Conservation (phyloP, 2,113 vertebrate species). For the Pseudorhombus dupliciocellatus region DNA sequence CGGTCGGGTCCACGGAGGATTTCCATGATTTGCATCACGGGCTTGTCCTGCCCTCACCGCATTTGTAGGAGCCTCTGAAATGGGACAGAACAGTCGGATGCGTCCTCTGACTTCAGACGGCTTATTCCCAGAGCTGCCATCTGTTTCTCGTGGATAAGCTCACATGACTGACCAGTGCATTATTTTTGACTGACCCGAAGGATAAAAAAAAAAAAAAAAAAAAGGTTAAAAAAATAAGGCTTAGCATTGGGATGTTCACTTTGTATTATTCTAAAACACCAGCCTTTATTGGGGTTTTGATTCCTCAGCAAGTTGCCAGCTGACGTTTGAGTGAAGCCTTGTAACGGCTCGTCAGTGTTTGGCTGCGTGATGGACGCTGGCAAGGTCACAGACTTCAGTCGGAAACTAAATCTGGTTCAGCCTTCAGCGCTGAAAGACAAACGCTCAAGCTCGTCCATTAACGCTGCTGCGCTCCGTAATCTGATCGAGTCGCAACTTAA, state of each 20-base stretch:
- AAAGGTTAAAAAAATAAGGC: no score
- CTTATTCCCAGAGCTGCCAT: no score
- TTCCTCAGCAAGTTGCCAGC: constrained; percentile 5
- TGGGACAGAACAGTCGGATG: no score
- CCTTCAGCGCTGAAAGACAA: constrained; percentile 35
- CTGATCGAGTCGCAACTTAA: constrained; percentile 69
- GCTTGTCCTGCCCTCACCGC: no score
- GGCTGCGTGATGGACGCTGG: constrained; percentile 30
- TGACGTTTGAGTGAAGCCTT: constrained; percentile 44
- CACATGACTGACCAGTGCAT: no score
- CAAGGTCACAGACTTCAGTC: constrained; percentile 59
- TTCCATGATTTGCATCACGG: no score
- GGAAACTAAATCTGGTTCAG: constrained; percentile 55
- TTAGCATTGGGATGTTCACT: no score
- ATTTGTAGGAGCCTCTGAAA: background rate
- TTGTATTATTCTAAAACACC: background rate
- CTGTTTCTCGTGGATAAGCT: no score
- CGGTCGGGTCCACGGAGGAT: no score
- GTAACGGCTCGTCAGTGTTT: constrained; percentile 41
- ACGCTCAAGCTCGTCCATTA: constrained; percentile 60
- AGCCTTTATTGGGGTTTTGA: background rate
- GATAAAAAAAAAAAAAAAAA: no score
- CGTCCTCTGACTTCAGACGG: no score
- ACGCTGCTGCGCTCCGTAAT: constrained; percentile 51
- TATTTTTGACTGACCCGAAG: no score